Base-by-base conservation (phyloP, 2,113 vertebrate genomes). In the Hoplias malabaricus region DNA sequence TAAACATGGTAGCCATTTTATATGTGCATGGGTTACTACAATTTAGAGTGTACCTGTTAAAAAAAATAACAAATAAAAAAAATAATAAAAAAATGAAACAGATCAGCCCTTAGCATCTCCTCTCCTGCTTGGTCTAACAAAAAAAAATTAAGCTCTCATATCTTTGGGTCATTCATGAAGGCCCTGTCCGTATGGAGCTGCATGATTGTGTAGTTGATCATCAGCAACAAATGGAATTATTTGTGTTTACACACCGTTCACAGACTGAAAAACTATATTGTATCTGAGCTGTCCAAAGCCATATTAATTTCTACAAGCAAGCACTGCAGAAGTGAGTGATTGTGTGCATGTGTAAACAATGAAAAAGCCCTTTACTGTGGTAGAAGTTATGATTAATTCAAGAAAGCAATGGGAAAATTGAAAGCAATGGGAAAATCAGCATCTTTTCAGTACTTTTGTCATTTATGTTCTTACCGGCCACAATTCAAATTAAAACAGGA, bases 291-390 rank as follows among this genome's bases (percentile, higher is more conserved):
- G 27, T 69, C 50, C 53, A 73, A n/a, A 48, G 69, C 56, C 61
- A 50, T 79, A 59, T 76, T 66, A 68, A 73, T 82, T 73, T 83
- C 73, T 75, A 73, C 48, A 62, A 69, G 78, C 48, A 33, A 50
- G 53, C 73, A 74, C 83, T 72, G 65, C 77, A 78, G 73, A 61
- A 75, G 57, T 82, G 77, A 80, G 63, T 80, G 75, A 65, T 69
- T 81, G 61, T 79, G 77, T 74, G 74, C 81, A 62, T 84, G 84
- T 89, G 88, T 83, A 78, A 80, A 89, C 86, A 71, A 83, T 84
- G 85, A 84, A 85, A 86, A 92, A 93, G 91, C 92, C 92, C 92
- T 93, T 93, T 93, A 88, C 86, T 73, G 68, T 73, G 50, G 61
- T 72, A 66, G 57, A 76, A 67, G 75, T 65, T 79, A 74, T 71